Percentiles rank a stretch among this genome's conserved stretches.
Conservation (phyloP, 2,797 vertebrate species). For the Danio albolineatus region DNA sequence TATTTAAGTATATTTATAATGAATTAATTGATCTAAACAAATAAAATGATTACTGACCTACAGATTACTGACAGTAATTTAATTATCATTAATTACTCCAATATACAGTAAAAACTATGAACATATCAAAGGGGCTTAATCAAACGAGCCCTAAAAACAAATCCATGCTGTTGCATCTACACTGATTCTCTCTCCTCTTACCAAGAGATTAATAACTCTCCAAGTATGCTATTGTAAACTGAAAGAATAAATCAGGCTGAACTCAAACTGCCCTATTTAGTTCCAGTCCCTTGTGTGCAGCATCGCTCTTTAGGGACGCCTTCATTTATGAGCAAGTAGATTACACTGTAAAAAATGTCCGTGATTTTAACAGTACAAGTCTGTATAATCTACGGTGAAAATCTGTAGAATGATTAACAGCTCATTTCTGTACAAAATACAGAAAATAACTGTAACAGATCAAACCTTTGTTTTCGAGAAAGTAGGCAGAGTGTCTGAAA, state of each 20-base stretch:
- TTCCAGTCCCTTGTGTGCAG: conserved; percentile 50
- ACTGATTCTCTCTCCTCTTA: conserved; percentile 40
- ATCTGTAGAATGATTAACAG: no score
- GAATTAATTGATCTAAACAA: not conserved
- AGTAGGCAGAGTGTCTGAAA: no score
- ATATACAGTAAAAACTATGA: not conserved
- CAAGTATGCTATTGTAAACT: conserved; percentile 51
- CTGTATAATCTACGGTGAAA: no score
- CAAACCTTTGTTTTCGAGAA: no score
- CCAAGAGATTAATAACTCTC: conserved; percentile 49
- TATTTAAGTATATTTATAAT: not conserved
- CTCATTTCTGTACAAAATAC: no score
- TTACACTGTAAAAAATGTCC: no score
- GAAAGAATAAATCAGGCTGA: conserved; percentile 56
- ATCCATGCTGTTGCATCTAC: conserved; percentile 36
- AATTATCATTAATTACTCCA: not conserved
- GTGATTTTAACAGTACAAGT: no score
- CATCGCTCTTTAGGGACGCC: conserved; percentile 18
- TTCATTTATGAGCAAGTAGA: conserved; percentile 45
- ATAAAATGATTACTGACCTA: not conserved
- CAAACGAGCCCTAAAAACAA: not conserved
- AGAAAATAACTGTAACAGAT: no score
- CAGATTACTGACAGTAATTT: not conserved
- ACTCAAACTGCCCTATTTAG: conserved; percentile 62
- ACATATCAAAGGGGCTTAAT: not conserved